Conservation (phyloP, 2,113 vertebrate genomes). For the Chionis minor region DNA sequence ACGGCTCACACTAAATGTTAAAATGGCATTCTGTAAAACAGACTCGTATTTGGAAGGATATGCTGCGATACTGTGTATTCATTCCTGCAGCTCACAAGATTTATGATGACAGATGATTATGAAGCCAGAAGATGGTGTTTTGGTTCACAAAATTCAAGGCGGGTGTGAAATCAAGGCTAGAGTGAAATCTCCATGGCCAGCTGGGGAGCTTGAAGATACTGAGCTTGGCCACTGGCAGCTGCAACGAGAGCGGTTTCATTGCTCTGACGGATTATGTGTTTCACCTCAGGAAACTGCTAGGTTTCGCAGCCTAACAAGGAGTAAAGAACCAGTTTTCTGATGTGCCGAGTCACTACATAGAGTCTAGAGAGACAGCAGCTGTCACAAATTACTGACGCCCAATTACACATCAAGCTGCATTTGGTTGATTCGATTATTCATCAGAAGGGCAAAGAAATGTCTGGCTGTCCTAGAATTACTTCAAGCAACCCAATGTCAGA, state of each 20-base stretch:
- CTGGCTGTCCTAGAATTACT: constrained; percentile 15
- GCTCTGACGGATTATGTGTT: neutral
- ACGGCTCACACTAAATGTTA: neutral
- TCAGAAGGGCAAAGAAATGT: constrained; percentile 33
- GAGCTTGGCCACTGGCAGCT: neutral
- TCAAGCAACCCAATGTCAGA: neutral
- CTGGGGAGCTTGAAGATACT: accelerated
- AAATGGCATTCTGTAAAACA: neutral
- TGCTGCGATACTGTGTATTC: neutral
- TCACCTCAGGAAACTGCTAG: neutral
- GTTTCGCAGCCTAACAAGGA: neutral
- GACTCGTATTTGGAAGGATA: neutral
- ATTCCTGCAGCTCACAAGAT: neutral
- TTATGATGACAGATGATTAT: neutral
- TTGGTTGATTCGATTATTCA: constrained; percentile 27
- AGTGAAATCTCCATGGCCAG: neutral
- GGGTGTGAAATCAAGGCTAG: neutral
- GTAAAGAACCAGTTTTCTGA: neutral
- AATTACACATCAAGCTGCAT: constrained; percentile 55
- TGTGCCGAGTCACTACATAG: neutral
- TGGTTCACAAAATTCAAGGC: neutral
- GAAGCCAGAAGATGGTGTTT: neutral
- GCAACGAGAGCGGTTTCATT: neutral
- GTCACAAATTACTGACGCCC: constrained; percentile 33
- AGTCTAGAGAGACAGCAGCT: constrained; percentile 40